These are phyloP conservation scores for Tarsius wallacei DNA, from an alignment of 2,797 vertebrate genomes.

Conservation along the genomic window DNA sequence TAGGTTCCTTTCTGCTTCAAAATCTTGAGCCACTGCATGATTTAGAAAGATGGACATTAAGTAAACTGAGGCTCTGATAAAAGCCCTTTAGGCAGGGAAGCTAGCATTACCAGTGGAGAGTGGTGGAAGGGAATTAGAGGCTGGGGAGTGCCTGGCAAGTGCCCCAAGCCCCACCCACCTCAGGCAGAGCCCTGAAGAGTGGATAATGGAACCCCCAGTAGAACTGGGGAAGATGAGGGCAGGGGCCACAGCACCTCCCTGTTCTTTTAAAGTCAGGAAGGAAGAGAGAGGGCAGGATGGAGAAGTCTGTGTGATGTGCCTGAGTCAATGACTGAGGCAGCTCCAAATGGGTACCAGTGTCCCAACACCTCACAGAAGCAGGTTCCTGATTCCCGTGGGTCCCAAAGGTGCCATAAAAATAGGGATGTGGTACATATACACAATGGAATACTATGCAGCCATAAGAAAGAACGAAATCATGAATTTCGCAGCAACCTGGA, in stretches of 20 bases:
- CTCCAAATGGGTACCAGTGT: too few relatives aligned
- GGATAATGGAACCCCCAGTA: background rate
- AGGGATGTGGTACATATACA: too few relatives aligned
- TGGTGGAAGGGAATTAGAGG: background rate
- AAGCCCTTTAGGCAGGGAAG: background rate
- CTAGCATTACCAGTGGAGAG: background rate
- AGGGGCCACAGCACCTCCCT: fast-evolving
- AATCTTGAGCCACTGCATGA: background rate
- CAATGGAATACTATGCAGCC: too few relatives aligned
- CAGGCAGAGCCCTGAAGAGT: background rate
- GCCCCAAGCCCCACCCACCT: background rate
- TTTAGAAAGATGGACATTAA: background rate
- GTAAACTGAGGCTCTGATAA: background rate
- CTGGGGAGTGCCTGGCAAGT: background rate
- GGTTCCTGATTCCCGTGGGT: background rate
- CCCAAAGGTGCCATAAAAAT: background rate
- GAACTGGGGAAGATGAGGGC: background rate
- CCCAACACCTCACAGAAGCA: background rate
- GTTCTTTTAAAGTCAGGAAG: background rate
- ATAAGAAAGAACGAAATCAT: too few relatives aligned
- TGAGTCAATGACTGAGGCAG: background rate
- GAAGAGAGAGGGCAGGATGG: background rate
- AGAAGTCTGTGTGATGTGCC: background rate
- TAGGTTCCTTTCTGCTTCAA: background rate
- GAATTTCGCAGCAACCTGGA: too few relatives aligned